These are phyloP conservation scores for Hypanus sabinus DNA, from an alignment of 2,113 vertebrate species.

Conservation along the genomic window DNA sequence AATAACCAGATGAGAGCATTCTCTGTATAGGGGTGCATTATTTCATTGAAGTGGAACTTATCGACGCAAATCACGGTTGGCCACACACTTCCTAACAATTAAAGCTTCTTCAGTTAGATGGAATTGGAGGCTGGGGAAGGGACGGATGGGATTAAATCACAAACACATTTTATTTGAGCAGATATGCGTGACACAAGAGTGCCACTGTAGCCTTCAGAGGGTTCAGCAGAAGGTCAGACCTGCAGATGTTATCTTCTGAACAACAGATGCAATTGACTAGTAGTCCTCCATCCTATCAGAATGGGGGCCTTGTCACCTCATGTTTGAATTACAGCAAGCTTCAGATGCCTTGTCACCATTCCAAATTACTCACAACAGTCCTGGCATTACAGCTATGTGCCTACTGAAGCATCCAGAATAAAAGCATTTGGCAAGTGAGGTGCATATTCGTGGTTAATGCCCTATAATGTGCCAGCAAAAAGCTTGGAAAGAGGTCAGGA, in stretches of 20 bases:
- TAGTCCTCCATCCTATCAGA: not conserved
- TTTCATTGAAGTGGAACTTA: slow-evolving; percentile 10
- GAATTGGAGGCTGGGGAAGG: not conserved
- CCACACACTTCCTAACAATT: slow-evolving; percentile 20
- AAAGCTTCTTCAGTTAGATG: not conserved
- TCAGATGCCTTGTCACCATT: slow-evolving; percentile 29
- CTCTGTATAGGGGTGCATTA: not conserved
- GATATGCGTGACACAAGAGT: slow-evolving; percentile 11
- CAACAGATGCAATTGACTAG: slow-evolving; percentile 36
- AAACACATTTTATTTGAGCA: not conserved
- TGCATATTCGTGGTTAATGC: not conserved
- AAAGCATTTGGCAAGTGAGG: not conserved
- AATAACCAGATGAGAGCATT: not conserved
- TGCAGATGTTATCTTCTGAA: slow-evolving; percentile 29
- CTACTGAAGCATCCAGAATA: not conserved
- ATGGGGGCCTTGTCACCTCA: not conserved
- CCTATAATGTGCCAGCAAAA: not conserved
- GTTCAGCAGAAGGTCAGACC: slow-evolving; percentile 29
- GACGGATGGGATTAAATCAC: not conserved
- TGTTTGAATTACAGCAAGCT: not conserved
- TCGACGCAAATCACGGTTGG: not conserved
- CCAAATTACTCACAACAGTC: not conserved
- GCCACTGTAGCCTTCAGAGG: slow-evolving; percentile 3
- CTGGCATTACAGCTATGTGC: not conserved
- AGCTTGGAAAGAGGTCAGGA: not conserved